Percentiles rank a stretch among this genome's conserved stretches.
Conservation (phyloP, 2,888 invertebrate species). For the Seira ritae region DNA sequence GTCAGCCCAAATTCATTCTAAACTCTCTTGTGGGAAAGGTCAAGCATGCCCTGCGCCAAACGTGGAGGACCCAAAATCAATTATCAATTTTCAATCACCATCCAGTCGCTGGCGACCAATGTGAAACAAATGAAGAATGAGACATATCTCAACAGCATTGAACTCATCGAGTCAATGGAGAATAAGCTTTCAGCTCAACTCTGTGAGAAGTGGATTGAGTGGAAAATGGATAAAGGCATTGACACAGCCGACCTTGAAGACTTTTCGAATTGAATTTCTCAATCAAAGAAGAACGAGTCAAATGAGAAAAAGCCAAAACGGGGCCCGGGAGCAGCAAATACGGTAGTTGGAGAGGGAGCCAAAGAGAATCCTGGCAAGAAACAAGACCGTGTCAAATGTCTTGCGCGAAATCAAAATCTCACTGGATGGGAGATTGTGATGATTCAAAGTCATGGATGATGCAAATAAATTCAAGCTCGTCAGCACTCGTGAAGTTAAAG, state of each 20-base stretch:
- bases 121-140: too few species aligned
- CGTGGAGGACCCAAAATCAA: background rate
- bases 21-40: too few species aligned
- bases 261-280: background rate
- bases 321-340: slow-evolving; percentile 13
- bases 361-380: background rate
- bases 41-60: background rate
- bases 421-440: background rate
- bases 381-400: background rate
- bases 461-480: background rate
- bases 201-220: background rate
- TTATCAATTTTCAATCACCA: background rate
- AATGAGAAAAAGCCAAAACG: background rate
- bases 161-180: too few species aligned
- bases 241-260: background rate
- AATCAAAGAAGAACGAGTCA: background rate
- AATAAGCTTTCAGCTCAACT: background rate
- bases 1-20: too few species aligned
- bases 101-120: background rate
- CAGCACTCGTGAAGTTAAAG: background rate
- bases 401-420: background rate
- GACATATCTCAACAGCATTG: too few species aligned
- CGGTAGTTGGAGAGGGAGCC: background rate
- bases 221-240: background rate
- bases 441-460: background rate